Base-by-base conservation (phyloP, 2,888 invertebrate species). In the Eumacrocentrus americanus region DNA sequence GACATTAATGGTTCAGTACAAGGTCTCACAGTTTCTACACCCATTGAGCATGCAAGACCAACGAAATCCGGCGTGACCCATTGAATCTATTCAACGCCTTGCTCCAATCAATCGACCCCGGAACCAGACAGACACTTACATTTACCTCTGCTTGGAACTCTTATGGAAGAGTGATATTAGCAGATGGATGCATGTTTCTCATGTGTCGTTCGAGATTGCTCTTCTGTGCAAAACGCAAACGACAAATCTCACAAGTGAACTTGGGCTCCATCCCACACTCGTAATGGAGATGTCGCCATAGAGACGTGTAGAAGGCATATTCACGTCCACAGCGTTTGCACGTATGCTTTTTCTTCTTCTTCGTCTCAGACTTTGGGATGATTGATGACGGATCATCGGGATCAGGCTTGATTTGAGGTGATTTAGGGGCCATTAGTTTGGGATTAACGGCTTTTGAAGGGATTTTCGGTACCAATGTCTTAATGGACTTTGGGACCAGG, bases 181-280 rank as follows among this genome's bases (percentile, higher is more conserved):
- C 50, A n/a, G 47, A 9, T 9, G 56, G n/a, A 35, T 79, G 79
- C 14, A 73, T 70, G 53, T 69, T 74, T 48, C 73, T 69, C 68
- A 84, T 78, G 65, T 85, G 85, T 22, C 84, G 78, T 64, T 83
- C 81, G 25, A 84, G 76, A 69, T 84, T 84, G 72, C 82, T 83
- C 72, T 84, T 85, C 78, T 86, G 82, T 14, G 84, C 81, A 42
- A 84, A 88, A 71, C 84, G 85, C 70, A 84, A 84, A 68, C 83
- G 83, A 76, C 88, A 88, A 67, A 85, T 82, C 47, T 83, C 82
- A 67, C 88, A 88, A 59, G 83, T 82, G 73, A 87, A 87, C 69
- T 84, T 84, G 0, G 88, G 88, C 67, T 86, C 87, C 60, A 83
- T 80, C 2, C 86, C 86, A 69, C 87, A 87, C 69, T 87, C 87